Percentiles rank a stretch among this genome's conserved stretches.
Conservation (phyloP, 2,113 vertebrate genomes). For the Talpa occidentalis region DNA sequence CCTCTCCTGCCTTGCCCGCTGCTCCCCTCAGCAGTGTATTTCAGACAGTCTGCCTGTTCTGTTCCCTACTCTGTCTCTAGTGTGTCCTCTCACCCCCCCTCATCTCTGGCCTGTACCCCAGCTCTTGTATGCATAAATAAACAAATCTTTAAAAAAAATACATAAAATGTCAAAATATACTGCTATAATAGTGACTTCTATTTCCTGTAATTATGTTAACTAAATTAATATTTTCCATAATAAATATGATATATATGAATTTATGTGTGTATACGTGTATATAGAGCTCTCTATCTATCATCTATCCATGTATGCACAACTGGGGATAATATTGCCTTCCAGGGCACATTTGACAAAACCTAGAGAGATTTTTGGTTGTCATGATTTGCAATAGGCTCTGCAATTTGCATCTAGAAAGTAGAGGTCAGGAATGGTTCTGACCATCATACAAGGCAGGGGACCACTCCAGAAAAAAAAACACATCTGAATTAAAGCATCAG, state of each 20-base stretch:
- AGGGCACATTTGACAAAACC: not conserved
- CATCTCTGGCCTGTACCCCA: no score
- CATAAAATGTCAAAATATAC: not conserved
- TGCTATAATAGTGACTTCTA: not conserved
- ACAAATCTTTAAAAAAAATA: no score
- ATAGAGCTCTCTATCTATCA: not conserved
- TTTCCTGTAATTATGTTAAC: constrained; percentile 15
- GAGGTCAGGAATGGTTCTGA: not conserved
- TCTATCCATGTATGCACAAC: not conserved
- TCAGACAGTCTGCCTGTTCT: no score
- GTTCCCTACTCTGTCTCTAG: no score
- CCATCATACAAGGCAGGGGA: not conserved
- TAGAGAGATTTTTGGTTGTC: not conserved
- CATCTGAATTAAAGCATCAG: not conserved
- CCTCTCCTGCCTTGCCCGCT: no score
- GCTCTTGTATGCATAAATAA: no score
- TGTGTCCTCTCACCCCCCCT: no score
- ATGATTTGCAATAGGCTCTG: not conserved
- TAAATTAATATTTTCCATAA: not conserved
- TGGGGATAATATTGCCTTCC: not conserved
- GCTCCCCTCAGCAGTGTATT: no score
- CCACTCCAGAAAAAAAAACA: not conserved
- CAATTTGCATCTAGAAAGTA: not conserved
- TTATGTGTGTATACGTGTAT: not conserved
- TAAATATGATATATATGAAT: not conserved